A percentile compares a stretch with the other conserved stretches of the same genome.
phyloP scores from a whole-genome alignment of 2,888 invertebrate genomes.

The Erebia ligea region DNA sequence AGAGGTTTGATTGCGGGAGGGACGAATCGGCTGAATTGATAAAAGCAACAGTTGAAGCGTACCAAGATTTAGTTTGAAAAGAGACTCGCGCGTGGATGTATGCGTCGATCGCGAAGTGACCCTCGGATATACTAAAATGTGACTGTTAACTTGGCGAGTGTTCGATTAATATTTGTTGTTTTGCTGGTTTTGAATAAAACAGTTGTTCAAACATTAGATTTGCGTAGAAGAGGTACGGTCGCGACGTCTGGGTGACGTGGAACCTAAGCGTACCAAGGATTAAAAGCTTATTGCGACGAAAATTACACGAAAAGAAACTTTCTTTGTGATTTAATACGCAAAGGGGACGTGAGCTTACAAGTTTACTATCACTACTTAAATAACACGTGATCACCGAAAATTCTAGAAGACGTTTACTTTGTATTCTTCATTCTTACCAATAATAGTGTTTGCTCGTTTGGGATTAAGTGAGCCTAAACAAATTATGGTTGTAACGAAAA shows the following conservation, averaged over 20 bases:
- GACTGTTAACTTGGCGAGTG: conserved; percentile 71
- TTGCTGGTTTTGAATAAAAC: conserved; percentile 53
- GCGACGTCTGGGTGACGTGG: conserved; percentile 70
- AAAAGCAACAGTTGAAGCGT: conserved; percentile 78
- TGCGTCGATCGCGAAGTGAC: conserved; percentile 51
- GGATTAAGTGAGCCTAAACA: conserved; percentile 64
- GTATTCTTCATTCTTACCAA: conserved; percentile 55
- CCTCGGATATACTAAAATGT: conserved; percentile 74
- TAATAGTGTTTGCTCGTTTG: conserved; percentile 61
- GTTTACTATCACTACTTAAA: conserved; percentile 55
- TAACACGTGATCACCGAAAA: conserved; percentile 72
- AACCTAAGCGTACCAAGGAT: conserved; percentile 68
- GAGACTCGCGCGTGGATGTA: conserved; percentile 60
- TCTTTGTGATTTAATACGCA: conserved; percentile 59
- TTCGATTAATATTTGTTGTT: conserved; percentile 55
- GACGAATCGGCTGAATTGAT: conserved; percentile 72
- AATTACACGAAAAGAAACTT: conserved; percentile 69
- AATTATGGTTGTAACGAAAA: conserved; percentile 81
- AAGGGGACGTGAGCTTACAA: conserved; percentile 58
- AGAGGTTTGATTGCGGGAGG: conserved; percentile 63
- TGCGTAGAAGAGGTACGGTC: conserved; percentile 54
- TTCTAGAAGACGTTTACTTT: conserved; percentile 67
- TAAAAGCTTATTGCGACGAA: conserved; percentile 75
- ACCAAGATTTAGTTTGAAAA: conserved; percentile 76
- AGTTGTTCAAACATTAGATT: conserved; percentile 46